Percentiles rank a stretch among this genome's conserved stretches.
phyloP scores from a whole-genome alignment of 2,888 invertebrate genomes.

The Hipparchia semele region DNA sequence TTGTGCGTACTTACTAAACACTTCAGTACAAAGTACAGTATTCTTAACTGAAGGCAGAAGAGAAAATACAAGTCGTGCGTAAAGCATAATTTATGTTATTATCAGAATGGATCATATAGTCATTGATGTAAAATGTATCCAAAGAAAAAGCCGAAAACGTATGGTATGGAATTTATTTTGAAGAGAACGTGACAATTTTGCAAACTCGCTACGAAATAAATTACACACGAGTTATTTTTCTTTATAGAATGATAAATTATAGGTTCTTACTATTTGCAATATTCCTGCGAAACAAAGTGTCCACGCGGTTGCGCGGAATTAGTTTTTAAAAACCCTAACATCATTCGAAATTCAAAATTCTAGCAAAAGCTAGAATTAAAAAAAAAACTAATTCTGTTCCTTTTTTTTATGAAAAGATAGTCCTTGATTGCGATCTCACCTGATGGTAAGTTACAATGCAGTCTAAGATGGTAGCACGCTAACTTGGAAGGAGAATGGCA shows the following conservation, averaged over 20 bases:
- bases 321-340: no score
- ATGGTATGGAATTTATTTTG: neutral
- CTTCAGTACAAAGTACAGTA: neutral
- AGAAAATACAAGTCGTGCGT: neutral
- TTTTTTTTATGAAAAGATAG: no score
- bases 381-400: no score
- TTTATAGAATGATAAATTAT: neutral
- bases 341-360: no score
- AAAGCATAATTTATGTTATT: neutral
- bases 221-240: neutral
- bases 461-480: no score
- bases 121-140: neutral
- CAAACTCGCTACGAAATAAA: neutral
- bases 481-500: no score
- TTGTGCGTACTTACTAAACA: neutral
- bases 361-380: no score
- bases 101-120: neutral
- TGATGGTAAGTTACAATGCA: no score
- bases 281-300: neutral
- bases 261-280: neutral
- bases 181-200: slow-evolving; percentile 4
- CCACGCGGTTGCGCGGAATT: no score
- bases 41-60: neutral
- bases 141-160: slow-evolving; percentile 5
- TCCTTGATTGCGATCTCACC: no score